Evolutionary conservation across 2,113 vertebrate genomes (phyloP).

Genomic region (Lasiurus cinereus): DNA sequence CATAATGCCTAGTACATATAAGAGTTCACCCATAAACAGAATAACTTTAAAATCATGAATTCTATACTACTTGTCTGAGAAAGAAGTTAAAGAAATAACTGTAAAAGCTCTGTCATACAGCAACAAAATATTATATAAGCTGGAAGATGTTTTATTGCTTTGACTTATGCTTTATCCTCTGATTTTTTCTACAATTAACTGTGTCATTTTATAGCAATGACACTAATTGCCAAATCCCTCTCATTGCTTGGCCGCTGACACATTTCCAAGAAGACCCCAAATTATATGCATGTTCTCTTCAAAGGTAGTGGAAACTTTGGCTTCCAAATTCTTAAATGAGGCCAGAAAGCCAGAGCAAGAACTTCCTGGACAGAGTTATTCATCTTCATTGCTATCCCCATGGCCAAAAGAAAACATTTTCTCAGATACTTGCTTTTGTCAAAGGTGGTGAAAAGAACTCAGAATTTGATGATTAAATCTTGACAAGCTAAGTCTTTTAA

Average conservation of each 20-base stretch:
- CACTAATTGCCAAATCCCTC: neutral
- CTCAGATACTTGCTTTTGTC: neutral
- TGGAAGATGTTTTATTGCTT: neutral
- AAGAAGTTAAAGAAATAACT: slow-evolving; percentile 11
- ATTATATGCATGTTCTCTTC: neutral
- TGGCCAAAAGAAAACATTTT: neutral
- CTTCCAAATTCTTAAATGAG: neutral
- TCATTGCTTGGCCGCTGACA: neutral
- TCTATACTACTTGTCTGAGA: neutral
- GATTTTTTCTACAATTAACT: slow-evolving; percentile 5
- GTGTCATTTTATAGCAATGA: neutral
- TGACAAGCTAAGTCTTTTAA: slow-evolving; percentile 16
- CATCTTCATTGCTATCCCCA: neutral
- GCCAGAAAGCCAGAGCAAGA: slow-evolving; percentile 27
- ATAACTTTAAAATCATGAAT: neutral
- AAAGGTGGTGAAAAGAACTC: slow-evolving; percentile 31
- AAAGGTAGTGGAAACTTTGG: neutral
- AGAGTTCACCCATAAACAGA: neutral
- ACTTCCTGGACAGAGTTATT: neutral
- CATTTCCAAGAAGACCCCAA: slow-evolving; percentile 32
- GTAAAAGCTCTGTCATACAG: neutral
- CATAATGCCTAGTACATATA: neutral
- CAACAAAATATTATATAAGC: neutral
- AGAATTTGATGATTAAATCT: slow-evolving; percentile 72
- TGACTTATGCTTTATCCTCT: neutral